Base-by-base conservation (phyloP, 2,797 vertebrate genomes). In the Thalassophryne amazonica region DNA sequence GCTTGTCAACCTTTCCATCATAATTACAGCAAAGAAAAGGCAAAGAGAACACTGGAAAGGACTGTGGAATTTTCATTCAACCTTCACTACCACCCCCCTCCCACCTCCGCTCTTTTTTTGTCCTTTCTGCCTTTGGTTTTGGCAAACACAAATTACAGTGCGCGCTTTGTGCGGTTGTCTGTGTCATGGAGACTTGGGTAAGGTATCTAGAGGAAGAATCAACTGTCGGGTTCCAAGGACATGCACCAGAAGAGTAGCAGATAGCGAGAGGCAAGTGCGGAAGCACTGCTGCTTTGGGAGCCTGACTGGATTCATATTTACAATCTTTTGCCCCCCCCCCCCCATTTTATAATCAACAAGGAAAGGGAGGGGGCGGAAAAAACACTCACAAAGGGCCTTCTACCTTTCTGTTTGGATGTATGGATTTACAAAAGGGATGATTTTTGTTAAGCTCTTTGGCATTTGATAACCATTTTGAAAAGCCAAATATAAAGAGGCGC, bases 151-250 rank as follows among this genome's bases (percentile, higher is more conserved):
- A 19, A 12, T 67, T 58, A 56, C 31, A 67, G 62, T 65, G 63
- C 34, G 50, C 35, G 53, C 58, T 72, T 70, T 64, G 80, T 65
- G 54, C 72, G 51, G 69, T 83, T 58, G 55, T 59, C 56, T 66
- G 58, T 85, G 90, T 86, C 69, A 94, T 93, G 93, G 92, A 87
- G 91, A 90, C 78, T 77, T 78, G 78, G 77, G 69, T 62, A 79
- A 76, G 73, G 83, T 66, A 81, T 87, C 86, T 85, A 84, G 83
- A 75, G 57, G 78, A 76, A 73, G 86, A 63, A 84, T 89, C 87
- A 80, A 86, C 84, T 81, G 78, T 88, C 89, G 80, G 90, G 90
- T 92, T 92, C 92, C 92, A 94, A 94, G 93, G 94, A 93, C 94
- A 91, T 91, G 88, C 86, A 60, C 77, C 86, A 83, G 80, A 81